Evolutionary conservation across 2,888 invertebrate genomes (phyloP), one percentile per base, ranked within the genome.

Genomic region (Dasysyrphus tricinctus): DNA sequence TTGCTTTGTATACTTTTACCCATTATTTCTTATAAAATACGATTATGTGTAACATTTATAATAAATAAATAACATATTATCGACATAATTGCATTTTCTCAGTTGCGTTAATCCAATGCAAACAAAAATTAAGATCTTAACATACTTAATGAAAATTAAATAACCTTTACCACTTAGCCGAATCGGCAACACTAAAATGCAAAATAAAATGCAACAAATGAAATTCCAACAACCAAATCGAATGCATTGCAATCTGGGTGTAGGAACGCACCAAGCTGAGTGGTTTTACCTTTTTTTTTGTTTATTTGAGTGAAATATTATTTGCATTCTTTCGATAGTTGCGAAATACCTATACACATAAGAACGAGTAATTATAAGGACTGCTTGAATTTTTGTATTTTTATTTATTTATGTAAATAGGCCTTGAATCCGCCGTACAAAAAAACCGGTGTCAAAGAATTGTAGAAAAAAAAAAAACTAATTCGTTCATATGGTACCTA

Each of bases 171-270:
- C n/a, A 47, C 16, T 16, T 47, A 47, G 1, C 3, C 11, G 1
- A 32, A 56, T 14, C 11, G 59, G 59, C 59, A 57, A 59, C 59
- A 59, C 59, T 59, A 1, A 59, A 39, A 59, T 37, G 11, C 11
- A 11, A 34, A 34, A 57, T 59, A 11, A 34, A 34, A 57, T 59
- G 59, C 59, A 59, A 59, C 59, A 59, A 39, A 34, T 59, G 34
- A 19, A 37, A 59, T 59, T 39, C 59, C 59, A 37, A 39, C 3
- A 7, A 12, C 37, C 37, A 37, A 37, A n/a, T n/a, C 3, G 1
- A 57, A 11, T 32, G 32, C 57, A 57, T 37, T 16, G 34, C 29
- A 54, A 29, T 57, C 34, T 57, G 7, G 2, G 6, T 34, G 11
- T 3, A 37, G 34, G 34, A 34, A 37, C 11, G n/a, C n/a, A 57